A percentile compares a stretch with the other conserved stretches of the same genome.
These are phyloP conservation scores for Galeruca laticollis DNA, from an alignment of 2,888 invertebrate genomes.

Conservation along the genomic window DNA sequence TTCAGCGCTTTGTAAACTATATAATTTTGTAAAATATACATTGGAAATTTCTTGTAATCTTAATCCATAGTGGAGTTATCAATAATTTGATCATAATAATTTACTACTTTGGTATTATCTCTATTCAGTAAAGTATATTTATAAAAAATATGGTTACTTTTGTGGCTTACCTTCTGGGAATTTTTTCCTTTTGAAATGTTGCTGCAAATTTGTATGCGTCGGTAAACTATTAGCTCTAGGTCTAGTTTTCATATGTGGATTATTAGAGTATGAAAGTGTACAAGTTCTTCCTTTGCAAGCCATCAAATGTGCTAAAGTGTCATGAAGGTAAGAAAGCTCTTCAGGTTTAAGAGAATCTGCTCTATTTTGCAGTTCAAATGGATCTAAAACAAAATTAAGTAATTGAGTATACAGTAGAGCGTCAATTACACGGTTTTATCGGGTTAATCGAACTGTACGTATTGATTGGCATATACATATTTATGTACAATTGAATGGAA, in stretches of 20 bases:
- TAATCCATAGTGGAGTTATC: too few species aligned
- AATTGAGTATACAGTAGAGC: too few species aligned
- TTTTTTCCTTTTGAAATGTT: slow-evolving; percentile 57
- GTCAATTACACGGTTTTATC: too few species aligned
- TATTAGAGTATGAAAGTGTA: slow-evolving; percentile 63
- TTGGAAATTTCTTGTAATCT: too few species aligned
- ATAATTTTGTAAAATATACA: too few species aligned
- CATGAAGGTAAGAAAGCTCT: slow-evolving; percentile 85
- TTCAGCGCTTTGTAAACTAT: too few species aligned
- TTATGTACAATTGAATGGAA: too few species aligned
- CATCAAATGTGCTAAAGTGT: slow-evolving; percentile 83
- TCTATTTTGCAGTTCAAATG: slow-evolving; percentile 92
- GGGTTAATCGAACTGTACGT: too few species aligned
- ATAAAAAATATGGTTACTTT: too few species aligned
- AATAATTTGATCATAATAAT: too few species aligned
- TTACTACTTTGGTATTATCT: too few species aligned
- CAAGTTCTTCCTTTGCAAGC: slow-evolving; percentile 85
- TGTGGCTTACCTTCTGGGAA: slow-evolving; percentile 55
- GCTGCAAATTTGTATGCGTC: slow-evolving; percentile 48
- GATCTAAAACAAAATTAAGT: slow-evolving; percentile 74
- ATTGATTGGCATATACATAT: too few species aligned
- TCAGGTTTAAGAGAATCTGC: slow-evolving; percentile 81
- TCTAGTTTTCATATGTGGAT: slow-evolving; percentile 39
- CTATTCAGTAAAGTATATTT: neutral
- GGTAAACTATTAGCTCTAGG: slow-evolving; percentile 51